phyloP scores from a whole-genome alignment of 2,888 invertebrate genomes.

The Sepiola atlantica region DNA sequence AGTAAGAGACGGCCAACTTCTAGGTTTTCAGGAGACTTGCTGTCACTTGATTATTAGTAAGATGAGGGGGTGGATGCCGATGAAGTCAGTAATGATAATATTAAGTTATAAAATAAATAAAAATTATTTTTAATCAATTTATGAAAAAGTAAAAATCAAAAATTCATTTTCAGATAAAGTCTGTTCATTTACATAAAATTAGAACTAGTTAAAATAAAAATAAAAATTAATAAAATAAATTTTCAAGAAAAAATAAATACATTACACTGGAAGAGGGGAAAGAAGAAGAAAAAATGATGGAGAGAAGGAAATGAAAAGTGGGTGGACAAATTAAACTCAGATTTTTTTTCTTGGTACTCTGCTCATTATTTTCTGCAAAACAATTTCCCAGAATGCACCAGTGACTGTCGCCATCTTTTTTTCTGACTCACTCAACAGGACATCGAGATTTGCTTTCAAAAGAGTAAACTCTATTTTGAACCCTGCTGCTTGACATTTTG shows the following conservation, averaged over 20 bases:
- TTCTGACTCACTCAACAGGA: background rate
- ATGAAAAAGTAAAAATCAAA: background rate
- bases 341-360: background rate
- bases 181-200: background rate
- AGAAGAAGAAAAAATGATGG: background rate
- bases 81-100: too few relatives aligned
- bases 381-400: background rate
- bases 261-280: background rate
- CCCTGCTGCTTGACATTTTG: slow-evolving; percentile 22
- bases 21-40: too few relatives aligned
- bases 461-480: background rate
- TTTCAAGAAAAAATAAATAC: background rate
- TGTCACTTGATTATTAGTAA: too few relatives aligned
- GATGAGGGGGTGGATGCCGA: too few relatives aligned
- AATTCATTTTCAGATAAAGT: background rate
- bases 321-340: slow-evolving; percentile 32
- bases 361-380: slow-evolving; percentile 14
- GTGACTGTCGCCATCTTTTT: background rate
- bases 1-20: too few relatives aligned
- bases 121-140: background rate
- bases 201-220: background rate
- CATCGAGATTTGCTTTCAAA: background rate
- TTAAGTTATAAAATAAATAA: background rate
- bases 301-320: background rate
- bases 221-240: background rate